Conservation (phyloP, 2,888 invertebrate genomes). For the Polyommatus iphigenia region DNA sequence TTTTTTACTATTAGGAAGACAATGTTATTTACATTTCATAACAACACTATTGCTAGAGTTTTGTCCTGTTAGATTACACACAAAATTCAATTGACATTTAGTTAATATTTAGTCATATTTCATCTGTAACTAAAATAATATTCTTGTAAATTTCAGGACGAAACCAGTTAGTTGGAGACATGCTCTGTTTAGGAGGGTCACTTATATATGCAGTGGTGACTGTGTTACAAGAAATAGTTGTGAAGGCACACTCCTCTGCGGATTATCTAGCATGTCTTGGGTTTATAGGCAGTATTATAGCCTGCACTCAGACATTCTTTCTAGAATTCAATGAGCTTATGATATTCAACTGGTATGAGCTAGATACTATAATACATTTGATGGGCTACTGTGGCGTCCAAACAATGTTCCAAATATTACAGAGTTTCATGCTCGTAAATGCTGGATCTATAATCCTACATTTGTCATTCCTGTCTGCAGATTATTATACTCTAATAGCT, state of each 20-base stretch:
- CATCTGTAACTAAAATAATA: not conserved
- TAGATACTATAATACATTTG: conserved; percentile 81
- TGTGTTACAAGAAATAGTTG: conserved; percentile 89
- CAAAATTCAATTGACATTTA: not conserved
- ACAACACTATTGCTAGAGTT: no score
- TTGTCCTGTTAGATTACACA: no score
- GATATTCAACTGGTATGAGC: conserved; percentile 85
- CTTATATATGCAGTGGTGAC: conserved; percentile 89
- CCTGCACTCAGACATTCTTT: conserved; percentile 89
- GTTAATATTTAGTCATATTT: not conserved
- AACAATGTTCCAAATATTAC: conserved; percentile 87
- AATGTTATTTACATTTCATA: no score
- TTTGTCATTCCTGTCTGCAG: conserved; percentile 89
- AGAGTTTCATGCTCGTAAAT: conserved; percentile 86
- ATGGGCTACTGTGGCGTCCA: conserved; percentile 85
- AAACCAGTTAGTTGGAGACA: conserved; percentile 90
- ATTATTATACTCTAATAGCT: conserved; percentile 90
- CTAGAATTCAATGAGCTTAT: conserved; percentile 86
- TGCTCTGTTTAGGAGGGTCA: conserved; percentile 89
- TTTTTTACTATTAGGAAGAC: no score
- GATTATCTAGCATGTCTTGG: conserved; percentile 92
- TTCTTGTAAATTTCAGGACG: conserved; percentile 79
- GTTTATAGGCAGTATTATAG: conserved; percentile 87
- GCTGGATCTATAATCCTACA: conserved; percentile 92
- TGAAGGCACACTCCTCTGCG: conserved; percentile 87